Evolutionary conservation across 2,113 vertebrate species (phyloP), one percentile per base, ranked within the genome.

Genomic region (Hepsetus odoe): DNA sequence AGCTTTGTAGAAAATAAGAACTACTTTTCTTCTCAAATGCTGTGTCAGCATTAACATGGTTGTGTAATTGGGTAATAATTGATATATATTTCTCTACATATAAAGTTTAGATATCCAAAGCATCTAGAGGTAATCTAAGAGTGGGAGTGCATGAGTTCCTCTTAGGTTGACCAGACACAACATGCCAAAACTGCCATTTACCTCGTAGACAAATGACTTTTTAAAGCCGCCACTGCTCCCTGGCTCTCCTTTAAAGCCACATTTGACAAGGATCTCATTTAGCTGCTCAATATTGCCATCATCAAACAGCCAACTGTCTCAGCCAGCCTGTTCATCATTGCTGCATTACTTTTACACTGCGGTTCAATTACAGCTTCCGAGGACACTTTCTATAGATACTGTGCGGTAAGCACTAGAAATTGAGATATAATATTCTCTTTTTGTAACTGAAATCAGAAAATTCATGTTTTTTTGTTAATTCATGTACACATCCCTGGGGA

Each of bases 211-310:
- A 94, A 95, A 94, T 89, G 72, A 71, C 89, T 90, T 91, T 92
- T 87, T 83, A 88, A 92, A 85, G 82, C 85, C 83, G 84, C 89
- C 76, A 80, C 77, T 86, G 80, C 86, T 88, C 85, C 88, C 87
- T 76, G 64, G 86, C 86, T 91, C 91, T 89, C 89, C 88, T 92
- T 95, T 89, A 94, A 94, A 94, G 92, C 86, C 87, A 80, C 92
- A 91, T 95, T 85, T 91, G 92, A 93, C 90, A 93, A 79, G 86
- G 85, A 89, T 93, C 90, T 95, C 82, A 93, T 94, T 94, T 94
- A 90, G 30, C 69, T 86, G 85, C 88, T 95, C 93, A 93, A 94
- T 94, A 94, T 83, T 85, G 89, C 88, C 87, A 88, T 86, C 90
- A 93, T 96, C 91, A 94, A 95, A 95, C 86, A 84, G 85, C 88